phyloP scores from a whole-genome alignment of 1,140 invertebrate species.

The Eubasilissa regina region DNA sequence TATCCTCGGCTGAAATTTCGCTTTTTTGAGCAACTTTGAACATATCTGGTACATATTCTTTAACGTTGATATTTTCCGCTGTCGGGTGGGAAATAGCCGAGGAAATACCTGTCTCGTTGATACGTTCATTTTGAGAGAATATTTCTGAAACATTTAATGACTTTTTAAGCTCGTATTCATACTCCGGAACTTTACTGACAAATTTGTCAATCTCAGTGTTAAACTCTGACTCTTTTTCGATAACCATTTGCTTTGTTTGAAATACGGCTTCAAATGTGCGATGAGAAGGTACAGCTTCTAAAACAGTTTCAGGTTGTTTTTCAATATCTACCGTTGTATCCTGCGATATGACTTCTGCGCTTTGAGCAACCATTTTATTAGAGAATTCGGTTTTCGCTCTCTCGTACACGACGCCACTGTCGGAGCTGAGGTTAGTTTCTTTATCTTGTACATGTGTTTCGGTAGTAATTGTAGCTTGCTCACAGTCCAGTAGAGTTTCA shows the following conservation, averaged over 20 bases:
- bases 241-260: slow-evolving; percentile 45
- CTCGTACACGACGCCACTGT: slow-evolving; percentile 51
- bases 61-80: slow-evolving; percentile 29
- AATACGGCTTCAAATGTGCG: slow-evolving; percentile 45
- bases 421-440: slow-evolving; percentile 46
- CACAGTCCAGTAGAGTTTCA: slow-evolving; percentile 50
- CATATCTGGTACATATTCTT: slow-evolving; percentile 42
- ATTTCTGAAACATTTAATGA: slow-evolving; percentile 53
- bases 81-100: slow-evolving; percentile 39
- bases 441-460: slow-evolving; percentile 64
- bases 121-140: slow-evolving; percentile 51
- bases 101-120: slow-evolving; percentile 35
- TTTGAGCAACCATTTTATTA: slow-evolving; percentile 58
- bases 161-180: slow-evolving; percentile 53
- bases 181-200: slow-evolving; percentile 31
- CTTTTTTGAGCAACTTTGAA: slow-evolving; percentile 61
- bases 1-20: slow-evolving; percentile 61
- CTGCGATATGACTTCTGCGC: slow-evolving; percentile 49
- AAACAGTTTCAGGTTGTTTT: slow-evolving; percentile 29
- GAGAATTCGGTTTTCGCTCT: slow-evolving; percentile 63
- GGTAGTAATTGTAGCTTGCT: slow-evolving; percentile 70
- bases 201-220: slow-evolving; percentile 2
- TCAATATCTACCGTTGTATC: slow-evolving; percentile 45
- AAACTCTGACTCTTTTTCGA: slow-evolving; percentile 52
- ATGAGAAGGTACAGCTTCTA: slow-evolving; percentile 42